Percentiles rank a stretch among this genome's conserved stretches.
phyloP scores from a whole-genome alignment of 2,888 invertebrate genomes.

The Drosophila imparisetae region DNA sequence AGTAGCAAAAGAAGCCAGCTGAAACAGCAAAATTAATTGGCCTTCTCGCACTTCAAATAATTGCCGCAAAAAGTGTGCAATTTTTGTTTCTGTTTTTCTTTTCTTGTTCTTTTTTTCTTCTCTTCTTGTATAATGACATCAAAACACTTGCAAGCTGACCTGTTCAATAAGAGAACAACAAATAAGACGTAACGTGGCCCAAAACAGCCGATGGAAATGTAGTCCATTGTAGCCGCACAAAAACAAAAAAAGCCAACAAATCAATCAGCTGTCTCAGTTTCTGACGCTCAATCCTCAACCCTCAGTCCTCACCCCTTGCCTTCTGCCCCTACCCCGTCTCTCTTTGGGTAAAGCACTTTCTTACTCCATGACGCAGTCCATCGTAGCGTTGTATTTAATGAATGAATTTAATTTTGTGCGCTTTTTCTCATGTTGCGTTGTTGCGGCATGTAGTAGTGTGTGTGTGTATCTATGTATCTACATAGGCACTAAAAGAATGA shows the following conservation, averaged over 20 bases:
- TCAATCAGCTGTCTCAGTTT: slow-evolving; percentile 29
- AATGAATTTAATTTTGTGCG: slow-evolving; percentile 76
- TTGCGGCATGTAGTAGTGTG: slow-evolving; percentile 36
- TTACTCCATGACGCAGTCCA: slow-evolving; percentile 40
- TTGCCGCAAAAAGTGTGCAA: slow-evolving; percentile 16
- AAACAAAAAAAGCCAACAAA: slow-evolving; percentile 18
- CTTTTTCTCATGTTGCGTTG: slow-evolving; percentile 47
- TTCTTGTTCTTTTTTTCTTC: neutral
- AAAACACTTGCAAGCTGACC: slow-evolving; percentile 22
- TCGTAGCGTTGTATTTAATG: slow-evolving; percentile 69
- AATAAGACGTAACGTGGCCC: slow-evolving; percentile 4
- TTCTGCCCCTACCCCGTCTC: neutral
- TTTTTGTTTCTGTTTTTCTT: neutral
- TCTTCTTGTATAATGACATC: slow-evolving; percentile 9
- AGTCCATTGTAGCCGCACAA: slow-evolving; percentile 37
- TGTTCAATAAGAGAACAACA: slow-evolving; percentile 11
- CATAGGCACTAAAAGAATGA: slow-evolving; percentile 47
- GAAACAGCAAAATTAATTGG: slow-evolving; percentile 40
- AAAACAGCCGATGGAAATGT: slow-evolving; percentile 39
- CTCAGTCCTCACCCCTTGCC: neutral
- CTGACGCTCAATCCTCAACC: neutral
- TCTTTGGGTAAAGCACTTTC: slow-evolving; percentile 16
- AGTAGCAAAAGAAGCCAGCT: slow-evolving; percentile 17
- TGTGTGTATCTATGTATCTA: slow-evolving; percentile 21
- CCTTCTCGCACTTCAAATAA: slow-evolving; percentile 43